Evolutionary conservation across 2,797 vertebrate species (phyloP), one percentile per base, ranked within the genome.

Genomic region (Manis javanica): DNA sequence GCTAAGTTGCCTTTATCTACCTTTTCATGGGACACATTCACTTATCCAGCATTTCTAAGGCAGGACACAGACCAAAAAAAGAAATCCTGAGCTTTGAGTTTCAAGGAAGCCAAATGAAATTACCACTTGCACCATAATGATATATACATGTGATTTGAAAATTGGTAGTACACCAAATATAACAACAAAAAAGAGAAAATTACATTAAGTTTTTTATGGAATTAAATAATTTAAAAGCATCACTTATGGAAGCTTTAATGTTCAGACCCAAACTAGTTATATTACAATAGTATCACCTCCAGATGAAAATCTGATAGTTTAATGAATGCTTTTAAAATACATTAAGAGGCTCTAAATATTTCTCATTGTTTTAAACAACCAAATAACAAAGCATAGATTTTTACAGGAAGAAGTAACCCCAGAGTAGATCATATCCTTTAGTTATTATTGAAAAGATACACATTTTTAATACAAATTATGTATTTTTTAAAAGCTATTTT

Each of bases 401-500:
- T 90, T 21, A 84, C 0, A 75, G 26, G 31, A 68, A 78, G 12
- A 75, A 46, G 61, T n/a, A 66, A 89, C 24, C 10, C 78, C 21
- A 88, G 7, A 49, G 19, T 42, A 63, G 21, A 91, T n/a, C 14
- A 63, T 39, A 79, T 85, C 21, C 9, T 63, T 85, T 59, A 88
- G 14, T 13, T 42, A 55, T 53, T n/a, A 75, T 37, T 86, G 69
- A 94, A 87, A 91, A 51, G 88, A 55, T 59, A 83, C 10, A 74
- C 0, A 84, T 31, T 93, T 90, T 91, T 69, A n/a, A n/a, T 26
- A 93, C 14, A 29, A 71, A 87, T 57, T 42, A 51, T 34, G 74
- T 53, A 68, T 84, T 69, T 87, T 91, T 82, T 93, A 91, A 93
- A 94, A 82, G 12, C 11, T 63, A 78, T 87, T 29, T 64, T 69